Evolutionary conservation across 2,797 vertebrate species (phyloP).

Genomic region (Triplophysa yarkandensis): DNA sequence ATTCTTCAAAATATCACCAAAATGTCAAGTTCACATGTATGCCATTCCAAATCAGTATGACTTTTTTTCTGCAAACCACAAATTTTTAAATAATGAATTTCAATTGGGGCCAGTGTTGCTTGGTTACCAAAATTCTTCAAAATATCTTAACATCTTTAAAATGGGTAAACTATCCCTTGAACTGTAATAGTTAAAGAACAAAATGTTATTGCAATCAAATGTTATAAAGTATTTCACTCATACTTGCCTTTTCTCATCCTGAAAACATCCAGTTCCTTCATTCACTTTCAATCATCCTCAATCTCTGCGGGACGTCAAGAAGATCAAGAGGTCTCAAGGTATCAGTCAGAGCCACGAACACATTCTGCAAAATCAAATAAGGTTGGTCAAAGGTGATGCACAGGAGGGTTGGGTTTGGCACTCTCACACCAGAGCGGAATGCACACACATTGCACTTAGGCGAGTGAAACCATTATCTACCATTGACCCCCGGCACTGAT

Average conservation of each 20-base stretch:
- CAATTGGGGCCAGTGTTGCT: no score
- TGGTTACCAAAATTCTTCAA: no score
- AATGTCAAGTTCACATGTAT: no score
- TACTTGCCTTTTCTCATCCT: conserved; percentile 55
- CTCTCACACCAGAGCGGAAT: conserved; percentile 53
- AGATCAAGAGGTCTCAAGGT: conserved; percentile 57
- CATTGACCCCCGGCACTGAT: conserved; percentile 14
- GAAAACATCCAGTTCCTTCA: conserved; percentile 29
- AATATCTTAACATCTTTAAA: no score
- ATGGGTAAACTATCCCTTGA: no score
- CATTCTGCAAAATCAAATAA: conserved; percentile 73
- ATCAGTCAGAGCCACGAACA: conserved; percentile 60
- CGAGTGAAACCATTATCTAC: conserved; percentile 28
- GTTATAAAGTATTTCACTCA: no score
- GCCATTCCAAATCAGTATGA: no score
- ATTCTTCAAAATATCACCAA: no score
- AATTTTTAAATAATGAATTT: no score
- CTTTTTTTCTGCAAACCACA: no score
- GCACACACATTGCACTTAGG: conserved; percentile 40
- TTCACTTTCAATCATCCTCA: conserved; percentile 36
- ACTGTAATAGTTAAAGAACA: no score
- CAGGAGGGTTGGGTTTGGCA: conserved; percentile 51
- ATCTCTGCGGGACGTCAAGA: conserved; percentile 31
- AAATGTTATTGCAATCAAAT: no score
- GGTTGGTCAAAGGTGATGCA: conserved; percentile 70